These are phyloP conservation scores for Drosophila tripunctata DNA, from an alignment of 2,888 invertebrate species.

Conservation along the genomic window DNA sequence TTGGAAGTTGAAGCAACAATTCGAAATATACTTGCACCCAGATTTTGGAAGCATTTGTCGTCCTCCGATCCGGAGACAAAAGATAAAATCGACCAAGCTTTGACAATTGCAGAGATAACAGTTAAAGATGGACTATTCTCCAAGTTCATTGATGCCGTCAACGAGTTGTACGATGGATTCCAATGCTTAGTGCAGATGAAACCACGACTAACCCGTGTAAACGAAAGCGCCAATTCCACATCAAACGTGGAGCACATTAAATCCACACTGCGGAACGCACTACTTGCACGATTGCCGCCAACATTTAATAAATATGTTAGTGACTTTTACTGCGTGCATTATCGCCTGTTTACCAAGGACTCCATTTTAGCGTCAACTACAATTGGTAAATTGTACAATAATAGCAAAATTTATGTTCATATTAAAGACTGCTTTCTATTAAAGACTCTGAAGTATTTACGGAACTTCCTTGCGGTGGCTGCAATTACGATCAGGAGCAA, in stretches of 20 bases:
- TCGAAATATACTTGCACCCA: constrained; percentile 78
- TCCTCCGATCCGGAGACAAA: constrained; percentile 16
- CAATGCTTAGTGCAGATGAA: constrained; percentile 63
- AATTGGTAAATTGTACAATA: constrained; percentile 36
- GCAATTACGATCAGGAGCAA: constrained; percentile 87
- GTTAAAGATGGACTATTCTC: constrained; percentile 65
- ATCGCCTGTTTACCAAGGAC: constrained; percentile 88
- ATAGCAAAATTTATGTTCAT: background rate
- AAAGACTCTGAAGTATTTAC: constrained; percentile 62
- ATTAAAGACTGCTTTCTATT: background rate
- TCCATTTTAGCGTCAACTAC: constrained; percentile 67
- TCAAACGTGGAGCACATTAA: constrained; percentile 85
- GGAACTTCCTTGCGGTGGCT: constrained; percentile 89
- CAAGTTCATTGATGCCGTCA: constrained; percentile 80
- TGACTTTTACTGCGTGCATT: constrained; percentile 91
- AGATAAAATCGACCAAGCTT: constrained; percentile 19
- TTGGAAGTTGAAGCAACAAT: constrained; percentile 77
- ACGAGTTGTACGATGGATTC: constrained; percentile 76
- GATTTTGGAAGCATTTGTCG: constrained; percentile 82
- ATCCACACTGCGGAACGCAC: constrained; percentile 60
- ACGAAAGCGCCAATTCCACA: constrained; percentile 15
- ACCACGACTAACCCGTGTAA: constrained; percentile 58
- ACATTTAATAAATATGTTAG: constrained; percentile 89
- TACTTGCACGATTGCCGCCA: constrained; percentile 89
- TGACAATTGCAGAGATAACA: constrained; percentile 44